Base-by-base conservation (phyloP, 1,140 invertebrate species). In the Zaprionus taronus region DNA sequence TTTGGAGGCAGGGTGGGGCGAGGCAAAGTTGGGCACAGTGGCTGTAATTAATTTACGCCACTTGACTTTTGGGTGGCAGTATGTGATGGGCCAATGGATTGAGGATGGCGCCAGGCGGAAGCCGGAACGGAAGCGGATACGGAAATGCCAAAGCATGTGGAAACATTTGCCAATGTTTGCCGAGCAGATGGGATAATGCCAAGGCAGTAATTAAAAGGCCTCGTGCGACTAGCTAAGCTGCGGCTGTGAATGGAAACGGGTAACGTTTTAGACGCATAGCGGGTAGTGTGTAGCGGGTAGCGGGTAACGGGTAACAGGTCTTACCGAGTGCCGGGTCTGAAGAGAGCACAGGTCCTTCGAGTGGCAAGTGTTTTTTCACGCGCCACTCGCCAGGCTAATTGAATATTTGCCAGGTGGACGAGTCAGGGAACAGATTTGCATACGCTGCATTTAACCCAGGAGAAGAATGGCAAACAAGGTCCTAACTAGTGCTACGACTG, bases 21-120 rank as follows among this genome's bases (percentile, higher is more conserved):
- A 17, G 31, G 31, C 5, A 36, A n/a, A 14, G 44, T 67, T 56
- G 64, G 44, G 49, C 47, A 51, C 61, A 73, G 70, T 64, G 56
- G 79, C 82, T 79, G 83, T 85, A 85, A 85, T 85, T 85, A 85
- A 85, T 85, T 85, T 85, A 85, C 82, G 82, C 82, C 72, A 76
- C 82, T 85, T 85, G 83, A 85, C 79, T 86, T 85, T 79, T 82
- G 72, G 79, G 57, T 44, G 61, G 57, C 56, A 68, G 60, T n/a
- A n/a, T 57, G 58, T 24, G 61, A 73, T 62, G 34, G 24, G 55
- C 67, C 66, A 63, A 77, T 28, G 55, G 6, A 44, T 38, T 17
- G 36, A 12, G 31, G 36, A 60, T 76, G 53, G 73, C 68, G 62
- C 68, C 55, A 72, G 61, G 62, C 62, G 66, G 70, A 49, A 61